Evolutionary conservation across 2,797 vertebrate genomes (phyloP).

Genomic region (Serranus cabrilla): DNA sequence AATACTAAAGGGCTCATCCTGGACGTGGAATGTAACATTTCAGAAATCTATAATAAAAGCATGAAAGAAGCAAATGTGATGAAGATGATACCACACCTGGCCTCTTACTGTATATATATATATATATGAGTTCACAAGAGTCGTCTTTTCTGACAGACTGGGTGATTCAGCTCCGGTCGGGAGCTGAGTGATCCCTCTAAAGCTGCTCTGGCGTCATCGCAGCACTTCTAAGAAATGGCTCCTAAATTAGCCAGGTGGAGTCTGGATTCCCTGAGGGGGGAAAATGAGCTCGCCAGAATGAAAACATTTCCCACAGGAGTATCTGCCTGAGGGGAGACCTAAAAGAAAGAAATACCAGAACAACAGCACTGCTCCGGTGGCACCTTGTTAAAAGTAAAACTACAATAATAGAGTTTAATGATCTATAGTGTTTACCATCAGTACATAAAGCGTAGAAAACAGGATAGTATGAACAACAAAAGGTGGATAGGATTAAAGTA

Average conservation of each 20-base stretch:
- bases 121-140: constrained; percentile 2
- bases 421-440: constrained; percentile 30
- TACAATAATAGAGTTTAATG: constrained; percentile 19
- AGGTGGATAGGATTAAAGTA: constrained; percentile 11
- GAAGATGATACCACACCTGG: constrained; percentile 14
- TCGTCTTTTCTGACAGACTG: not conserved
- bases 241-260: constrained; percentile 61
- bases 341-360: constrained; percentile 31
- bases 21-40: constrained; percentile 75
- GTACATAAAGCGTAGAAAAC: constrained; percentile 6
- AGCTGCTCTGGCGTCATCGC: constrained; percentile 33
- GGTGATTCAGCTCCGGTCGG: constrained; percentile 20
- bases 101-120: not conserved
- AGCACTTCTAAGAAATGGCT: constrained; percentile 42
- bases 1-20: constrained; percentile 72
- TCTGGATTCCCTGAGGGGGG: constrained; percentile 73
- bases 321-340: not conserved
- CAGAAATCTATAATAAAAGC: constrained; percentile 45
- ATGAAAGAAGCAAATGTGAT: constrained; percentile 29
- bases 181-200: constrained; percentile 50
- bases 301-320: constrained; percentile 54
- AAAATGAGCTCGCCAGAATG: constrained; percentile 32
- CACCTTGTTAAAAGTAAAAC: constrained; percentile 45
- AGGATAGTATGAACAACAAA: constrained; percentile 9
- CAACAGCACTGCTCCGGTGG: constrained; percentile 36